These are phyloP conservation scores for Protobothrops mucrosquamatus DNA, from an alignment of 2,113 vertebrate genomes.

Conservation along the genomic window DNA sequence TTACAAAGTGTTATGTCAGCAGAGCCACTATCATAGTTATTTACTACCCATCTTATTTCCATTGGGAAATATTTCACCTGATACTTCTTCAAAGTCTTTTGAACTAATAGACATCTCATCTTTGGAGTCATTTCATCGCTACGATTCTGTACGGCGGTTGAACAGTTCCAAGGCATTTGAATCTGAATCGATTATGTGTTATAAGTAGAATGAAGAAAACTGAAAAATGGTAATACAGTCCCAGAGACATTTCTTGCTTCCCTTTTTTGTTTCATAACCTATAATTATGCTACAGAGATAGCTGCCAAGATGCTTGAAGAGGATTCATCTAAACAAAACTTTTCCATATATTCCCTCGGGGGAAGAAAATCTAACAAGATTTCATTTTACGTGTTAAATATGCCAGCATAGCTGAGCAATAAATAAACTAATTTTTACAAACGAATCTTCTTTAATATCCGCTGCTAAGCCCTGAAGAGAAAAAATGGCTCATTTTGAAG, in stretches of 20 bases:
- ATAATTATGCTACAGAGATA: conserved; percentile 3
- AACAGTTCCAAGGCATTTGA: background rate
- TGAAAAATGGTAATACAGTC: background rate
- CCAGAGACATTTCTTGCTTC: background rate
- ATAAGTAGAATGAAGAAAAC: background rate
- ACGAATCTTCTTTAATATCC: background rate
- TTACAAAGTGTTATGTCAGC: background rate
- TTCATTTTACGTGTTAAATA: conserved; percentile 18
- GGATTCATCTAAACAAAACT: conserved; percentile 12
- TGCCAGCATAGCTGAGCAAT: background rate
- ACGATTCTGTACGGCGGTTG: background rate
- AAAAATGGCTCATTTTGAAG: background rate
- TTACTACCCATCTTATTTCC: background rate
- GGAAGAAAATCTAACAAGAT: conserved; percentile 16
- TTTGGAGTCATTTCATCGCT: background rate
- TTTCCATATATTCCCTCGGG: background rate
- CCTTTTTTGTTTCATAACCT: background rate
- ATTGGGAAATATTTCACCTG: background rate
- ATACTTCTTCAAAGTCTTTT: background rate
- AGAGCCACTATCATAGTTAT: background rate
- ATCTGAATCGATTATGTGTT: background rate
- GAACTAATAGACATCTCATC: background rate
- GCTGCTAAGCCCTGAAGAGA: background rate
- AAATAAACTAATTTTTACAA: conserved; percentile 18
- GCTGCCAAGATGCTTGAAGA: conserved; percentile 20